Conservation (phyloP, 2,113 vertebrate species). For the Athene noctua region DNA sequence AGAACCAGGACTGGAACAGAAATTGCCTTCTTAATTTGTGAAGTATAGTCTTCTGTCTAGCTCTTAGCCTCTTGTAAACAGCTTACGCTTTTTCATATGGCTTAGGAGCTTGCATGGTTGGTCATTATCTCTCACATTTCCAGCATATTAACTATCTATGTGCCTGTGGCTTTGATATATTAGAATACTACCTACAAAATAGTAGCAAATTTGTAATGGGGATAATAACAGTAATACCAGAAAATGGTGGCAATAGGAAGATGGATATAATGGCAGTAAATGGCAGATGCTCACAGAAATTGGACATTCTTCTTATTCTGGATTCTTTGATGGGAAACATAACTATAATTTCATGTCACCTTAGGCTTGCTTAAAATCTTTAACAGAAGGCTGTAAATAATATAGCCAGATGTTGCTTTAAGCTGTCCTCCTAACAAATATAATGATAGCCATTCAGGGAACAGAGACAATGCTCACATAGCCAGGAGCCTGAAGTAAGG, state of each 20-base stretch:
- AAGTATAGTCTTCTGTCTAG: neutral
- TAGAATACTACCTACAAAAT: neutral
- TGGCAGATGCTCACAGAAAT: neutral
- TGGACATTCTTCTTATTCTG: neutral
- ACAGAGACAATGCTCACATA: neutral
- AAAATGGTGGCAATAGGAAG: neutral
- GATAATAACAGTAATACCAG: neutral
- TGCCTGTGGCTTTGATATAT: neutral
- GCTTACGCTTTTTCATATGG: neutral
- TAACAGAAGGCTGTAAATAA: neutral
- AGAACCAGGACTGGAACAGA: neutral
- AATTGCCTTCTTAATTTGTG: neutral
- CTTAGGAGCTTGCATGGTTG: neutral
- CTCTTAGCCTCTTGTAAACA: neutral
- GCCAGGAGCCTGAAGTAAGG: neutral
- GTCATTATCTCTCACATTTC: neutral
- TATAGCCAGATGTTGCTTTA: neutral
- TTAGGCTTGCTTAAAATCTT: neutral
- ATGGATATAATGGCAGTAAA: neutral
- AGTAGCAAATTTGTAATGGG: neutral
- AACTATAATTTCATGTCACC: neutral
- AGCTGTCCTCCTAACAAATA: neutral
- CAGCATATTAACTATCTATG: neutral
- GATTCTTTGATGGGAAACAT: neutral
- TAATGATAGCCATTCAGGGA: neutral